Percentiles rank a stretch among this genome's conserved stretches.
phyloP scores from a whole-genome alignment of 2,797 vertebrate species.

The Xenops minutus region DNA sequence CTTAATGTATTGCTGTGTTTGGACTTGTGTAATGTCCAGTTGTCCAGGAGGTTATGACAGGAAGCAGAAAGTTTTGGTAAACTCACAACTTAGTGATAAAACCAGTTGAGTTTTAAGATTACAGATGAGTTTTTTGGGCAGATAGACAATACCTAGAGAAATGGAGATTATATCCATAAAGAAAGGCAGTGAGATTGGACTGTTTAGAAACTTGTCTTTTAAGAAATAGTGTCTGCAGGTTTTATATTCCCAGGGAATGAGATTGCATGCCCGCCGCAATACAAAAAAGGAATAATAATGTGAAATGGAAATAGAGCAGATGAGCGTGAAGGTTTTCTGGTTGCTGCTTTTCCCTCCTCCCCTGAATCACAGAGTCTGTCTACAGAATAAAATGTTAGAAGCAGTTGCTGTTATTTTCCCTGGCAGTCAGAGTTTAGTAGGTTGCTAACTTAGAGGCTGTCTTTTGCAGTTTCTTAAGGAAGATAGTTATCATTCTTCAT shows the following conservation, averaged over 20 bases:
- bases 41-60: background rate
- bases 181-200: background rate
- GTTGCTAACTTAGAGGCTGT: background rate
- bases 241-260: conserved; percentile 3
- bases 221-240: background rate
- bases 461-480: background rate
- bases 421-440: background rate
- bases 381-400: background rate
- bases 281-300: conserved; percentile 27
- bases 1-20: fast-evolving
- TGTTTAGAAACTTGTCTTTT: background rate
- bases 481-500: background rate
- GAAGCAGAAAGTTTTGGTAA: background rate
- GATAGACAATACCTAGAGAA: background rate
- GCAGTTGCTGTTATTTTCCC: background rate
- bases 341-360: background rate
- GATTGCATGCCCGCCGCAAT: background rate
- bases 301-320: conserved; percentile 14
- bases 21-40: background rate
- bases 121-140: background rate
- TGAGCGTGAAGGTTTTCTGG: background rate
- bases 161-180: background rate
- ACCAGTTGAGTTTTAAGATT: background rate
- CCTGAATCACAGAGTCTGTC: background rate
- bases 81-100: background rate